Evolutionary conservation across 2,113 vertebrate species (phyloP), one percentile per base, ranked within the genome.

Genomic region (Arizona elegans): DNA sequence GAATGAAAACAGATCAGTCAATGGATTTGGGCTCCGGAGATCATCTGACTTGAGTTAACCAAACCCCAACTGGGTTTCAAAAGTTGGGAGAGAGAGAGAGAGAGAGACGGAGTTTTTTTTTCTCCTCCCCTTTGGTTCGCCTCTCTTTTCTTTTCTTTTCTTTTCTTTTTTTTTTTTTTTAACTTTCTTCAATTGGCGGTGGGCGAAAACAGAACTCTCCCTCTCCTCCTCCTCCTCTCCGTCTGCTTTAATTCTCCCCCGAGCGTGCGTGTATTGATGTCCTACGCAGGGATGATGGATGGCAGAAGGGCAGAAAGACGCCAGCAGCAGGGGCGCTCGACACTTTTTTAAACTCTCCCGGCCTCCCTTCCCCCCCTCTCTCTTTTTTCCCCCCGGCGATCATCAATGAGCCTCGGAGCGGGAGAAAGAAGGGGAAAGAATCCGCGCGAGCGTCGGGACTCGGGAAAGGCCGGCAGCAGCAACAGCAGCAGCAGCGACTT

Each of bases 1-100:
- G 97, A 97, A 97, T 97, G 96, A 97, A 97, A 97, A 98, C 97
- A 97, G 97, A 97, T 97, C 97, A 95, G 96, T 96, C 96, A 96
- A 96, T 94, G 96, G 97, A 97, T 95, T 97, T 97, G 97, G 93
- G 56, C 96, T 96, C 93, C 58, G 55, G 92, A 91, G 94, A 95
- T 93, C 65, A 62, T 92, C 92, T 95, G 93, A 92, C 91, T 95
- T 53, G 93, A 90, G 75, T 88, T 95, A 94, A 93, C 89, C 90
- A 88, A 93, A 93, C 93, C 96, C 59, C 56, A 92, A 90, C 70
- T 92, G 95, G 94, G 65, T 54, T 59, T 91, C 50, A 8, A 38
- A 17, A 55, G 81, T 19, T 55, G 88, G 29, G 75, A 26, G 75
- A 88, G 15, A 59, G 81, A 50, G 5, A 24, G 10, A 62, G 9